phyloP scores from a whole-genome alignment of 2,113 vertebrate genomes.

The Caracal caracal region DNA sequence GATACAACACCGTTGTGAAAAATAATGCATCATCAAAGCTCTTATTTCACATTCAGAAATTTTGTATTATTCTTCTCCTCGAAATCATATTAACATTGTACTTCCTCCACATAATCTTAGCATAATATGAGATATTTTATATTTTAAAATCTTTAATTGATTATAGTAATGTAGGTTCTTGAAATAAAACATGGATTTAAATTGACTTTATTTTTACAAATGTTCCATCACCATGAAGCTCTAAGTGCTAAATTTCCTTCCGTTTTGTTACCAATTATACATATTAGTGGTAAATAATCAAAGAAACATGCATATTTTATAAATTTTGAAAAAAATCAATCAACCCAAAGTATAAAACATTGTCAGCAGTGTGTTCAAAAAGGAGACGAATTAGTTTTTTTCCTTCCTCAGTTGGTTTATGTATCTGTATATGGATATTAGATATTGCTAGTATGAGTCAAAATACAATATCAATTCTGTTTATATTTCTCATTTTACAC shows the following conservation, averaged over 20 bases:
- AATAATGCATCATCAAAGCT: neutral
- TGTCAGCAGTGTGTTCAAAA: neutral
- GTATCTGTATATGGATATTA: neutral
- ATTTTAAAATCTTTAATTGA: neutral
- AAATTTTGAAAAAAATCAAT: neutral
- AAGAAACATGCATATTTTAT: neutral
- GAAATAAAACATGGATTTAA: neutral
- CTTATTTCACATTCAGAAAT: conserved; percentile 7
- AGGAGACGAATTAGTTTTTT: neutral
- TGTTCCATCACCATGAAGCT: neutral
- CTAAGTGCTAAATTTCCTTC: conserved; percentile 11
- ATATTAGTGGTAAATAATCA: neutral
- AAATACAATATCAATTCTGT: neutral
- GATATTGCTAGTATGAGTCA: neutral
- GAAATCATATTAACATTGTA: neutral
- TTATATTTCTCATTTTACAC: neutral
- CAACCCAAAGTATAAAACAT: neutral
- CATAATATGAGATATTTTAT: neutral
- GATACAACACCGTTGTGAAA: neutral
- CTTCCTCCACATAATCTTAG: neutral
- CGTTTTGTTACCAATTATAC: neutral
- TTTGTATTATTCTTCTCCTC: neutral
- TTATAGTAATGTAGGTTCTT: neutral
- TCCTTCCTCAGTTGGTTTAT: neutral
- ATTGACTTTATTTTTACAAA: conserved; percentile 22